A percentile compares a stretch with the other conserved stretches of the same genome.
Evolutionary conservation across 1,140 invertebrate species (phyloP).

Genomic region (Trachelipus rathkii): DNA sequence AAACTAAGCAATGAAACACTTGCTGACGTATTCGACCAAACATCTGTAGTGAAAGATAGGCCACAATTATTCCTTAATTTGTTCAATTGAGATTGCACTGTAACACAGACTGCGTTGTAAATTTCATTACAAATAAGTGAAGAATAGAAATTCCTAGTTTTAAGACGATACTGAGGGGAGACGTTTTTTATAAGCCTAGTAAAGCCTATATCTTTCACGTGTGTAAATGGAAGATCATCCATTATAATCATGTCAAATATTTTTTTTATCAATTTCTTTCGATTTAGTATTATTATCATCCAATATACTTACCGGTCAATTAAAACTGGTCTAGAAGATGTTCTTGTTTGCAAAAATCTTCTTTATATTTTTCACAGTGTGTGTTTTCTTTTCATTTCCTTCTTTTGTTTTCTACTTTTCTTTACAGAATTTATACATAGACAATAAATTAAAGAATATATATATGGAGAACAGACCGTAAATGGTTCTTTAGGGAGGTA

Average conservation of each 20-base stretch:
- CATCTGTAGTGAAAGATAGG: no score
- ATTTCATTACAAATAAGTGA: no score
- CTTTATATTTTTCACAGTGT: constrained; percentile 10
- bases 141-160: no score
- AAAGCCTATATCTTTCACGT: no score
- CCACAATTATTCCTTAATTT: no score
- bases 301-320: not conserved
- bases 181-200: no score
- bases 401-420: constrained; percentile 2
- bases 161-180: no score
- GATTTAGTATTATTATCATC: not conserved
- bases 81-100: no score
- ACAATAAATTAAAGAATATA: no score
- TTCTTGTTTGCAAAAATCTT: not conserved
- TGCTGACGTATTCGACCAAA: no score
- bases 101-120: no score
- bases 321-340: not conserved
- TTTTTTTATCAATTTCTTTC: constrained; percentile 24
- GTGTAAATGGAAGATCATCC: constrained; percentile 29
- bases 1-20: no score
- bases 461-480: constrained; percentile 26
- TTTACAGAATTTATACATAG: constrained; percentile 20
- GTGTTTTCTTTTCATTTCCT: not conserved
- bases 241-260: constrained; percentile 28
- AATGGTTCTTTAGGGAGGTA: constrained; percentile 20